Percentiles rank a stretch among this genome's conserved stretches.
Conservation (phyloP, 2,113 vertebrate genomes). For the Himantopus leucocephalus region DNA sequence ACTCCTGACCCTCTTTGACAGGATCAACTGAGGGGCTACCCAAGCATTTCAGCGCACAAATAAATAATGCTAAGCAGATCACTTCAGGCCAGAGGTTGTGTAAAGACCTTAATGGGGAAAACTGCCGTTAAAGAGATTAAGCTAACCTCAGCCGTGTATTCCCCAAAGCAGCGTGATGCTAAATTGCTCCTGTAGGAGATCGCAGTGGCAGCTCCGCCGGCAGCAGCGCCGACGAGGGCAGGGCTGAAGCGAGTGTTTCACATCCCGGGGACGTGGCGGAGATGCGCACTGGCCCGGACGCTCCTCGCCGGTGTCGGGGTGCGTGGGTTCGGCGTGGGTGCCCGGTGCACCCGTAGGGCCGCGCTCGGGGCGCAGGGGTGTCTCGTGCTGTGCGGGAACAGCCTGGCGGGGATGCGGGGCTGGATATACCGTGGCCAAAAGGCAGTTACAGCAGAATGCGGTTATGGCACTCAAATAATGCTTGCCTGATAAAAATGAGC, state of each 20-base stretch:
- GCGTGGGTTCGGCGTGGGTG: neutral
- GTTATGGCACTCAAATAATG: neutral
- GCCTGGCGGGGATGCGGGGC: rapidly evolving
- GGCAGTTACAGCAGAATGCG: neutral
- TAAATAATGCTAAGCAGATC: conserved; percentile 64
- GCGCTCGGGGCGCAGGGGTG: neutral
- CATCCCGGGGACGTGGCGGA: neutral
- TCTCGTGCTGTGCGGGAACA: neutral
- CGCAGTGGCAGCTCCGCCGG: neutral
- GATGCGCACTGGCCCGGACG: neutral
- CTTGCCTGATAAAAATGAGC: neutral
- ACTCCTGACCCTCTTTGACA: conserved; percentile 45
- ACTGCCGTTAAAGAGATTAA: conserved; percentile 48
- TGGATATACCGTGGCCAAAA: neutral
- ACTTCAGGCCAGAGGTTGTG: conserved; percentile 54
- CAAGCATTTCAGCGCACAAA: conserved; percentile 21
- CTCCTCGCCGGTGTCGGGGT: neutral
- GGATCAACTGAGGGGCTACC: neutral
- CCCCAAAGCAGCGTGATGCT: neutral
- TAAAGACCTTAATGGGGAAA: conserved; percentile 57
- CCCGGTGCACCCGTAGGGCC: rapidly evolving
- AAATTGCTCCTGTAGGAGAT: conserved; percentile 37
- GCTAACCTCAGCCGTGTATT: conserved; percentile 15
- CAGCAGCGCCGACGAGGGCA: neutral
- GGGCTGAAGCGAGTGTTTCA: neutral